A percentile compares a stretch with the other conserved stretches of the same genome.
These are phyloP conservation scores for Epicauta chinensis DNA, from an alignment of 1,140 invertebrate species.

Conservation along the genomic window DNA sequence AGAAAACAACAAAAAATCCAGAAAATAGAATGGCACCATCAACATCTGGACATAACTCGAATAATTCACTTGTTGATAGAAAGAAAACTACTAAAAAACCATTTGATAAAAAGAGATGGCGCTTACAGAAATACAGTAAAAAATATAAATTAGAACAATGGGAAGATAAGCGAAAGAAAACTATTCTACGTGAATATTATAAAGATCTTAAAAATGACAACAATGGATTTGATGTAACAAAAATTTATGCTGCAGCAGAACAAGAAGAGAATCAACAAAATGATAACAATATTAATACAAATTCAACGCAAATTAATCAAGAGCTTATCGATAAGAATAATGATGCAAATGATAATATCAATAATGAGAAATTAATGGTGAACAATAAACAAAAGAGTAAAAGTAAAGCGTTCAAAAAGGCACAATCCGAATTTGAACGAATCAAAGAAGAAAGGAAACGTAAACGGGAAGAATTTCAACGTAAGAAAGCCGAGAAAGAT, in stretches of 20 bases:
- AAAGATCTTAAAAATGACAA: conserved; percentile 46
- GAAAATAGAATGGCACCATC: background rate
- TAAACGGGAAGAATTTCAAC: conserved; percentile 46
- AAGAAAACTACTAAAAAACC: conserved; percentile 40
- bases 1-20: background rate
- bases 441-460: conserved; percentile 51
- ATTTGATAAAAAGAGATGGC: conserved; percentile 59
- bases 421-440: conserved; percentile 49
- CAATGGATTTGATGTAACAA: conserved; percentile 30
- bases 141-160: conserved; percentile 61
- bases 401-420: conserved; percentile 46
- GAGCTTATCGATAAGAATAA: background rate
- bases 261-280: no score
- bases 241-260: conserved; percentile 26
- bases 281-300: conserved; percentile 18
- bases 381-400: conserved; percentile 27
- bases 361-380: no score
- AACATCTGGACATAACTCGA: background rate
- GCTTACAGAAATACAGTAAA: conserved; percentile 59
- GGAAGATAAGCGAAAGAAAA: conserved; percentile 55
- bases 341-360: background rate
- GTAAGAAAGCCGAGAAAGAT: conserved; percentile 49
- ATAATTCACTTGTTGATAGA: background rate
- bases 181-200: conserved; percentile 47
- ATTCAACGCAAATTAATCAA: conserved; percentile 10